These are phyloP conservation scores for Paralvinella palmiformis DNA, from an alignment of 1,140 invertebrate genomes.

Conservation along the genomic window DNA sequence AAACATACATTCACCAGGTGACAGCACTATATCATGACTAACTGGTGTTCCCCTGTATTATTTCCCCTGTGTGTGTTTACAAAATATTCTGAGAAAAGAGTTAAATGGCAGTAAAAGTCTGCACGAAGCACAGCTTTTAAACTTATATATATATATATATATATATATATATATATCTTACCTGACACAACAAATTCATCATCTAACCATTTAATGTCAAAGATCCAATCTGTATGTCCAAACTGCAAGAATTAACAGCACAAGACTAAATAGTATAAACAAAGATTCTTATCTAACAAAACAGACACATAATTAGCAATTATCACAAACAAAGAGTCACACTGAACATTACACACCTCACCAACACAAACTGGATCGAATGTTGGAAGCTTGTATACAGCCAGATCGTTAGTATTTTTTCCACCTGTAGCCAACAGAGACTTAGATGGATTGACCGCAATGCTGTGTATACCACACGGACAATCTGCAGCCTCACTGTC, in stretches of 20 bases:
- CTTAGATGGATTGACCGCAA: slow-evolving; percentile 88
- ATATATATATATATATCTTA: no score
- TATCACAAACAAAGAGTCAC: not conserved
- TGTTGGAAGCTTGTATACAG: slow-evolving; percentile 85
- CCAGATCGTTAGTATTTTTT: slow-evolving; percentile 85
- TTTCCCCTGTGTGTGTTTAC: no score
- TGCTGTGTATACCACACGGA: slow-evolving; percentile 78
- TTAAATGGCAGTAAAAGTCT: no score
- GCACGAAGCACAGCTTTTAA: no score
- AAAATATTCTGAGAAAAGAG: no score
- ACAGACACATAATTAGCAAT: not conserved
- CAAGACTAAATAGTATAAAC: not conserved
- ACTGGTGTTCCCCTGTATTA: no score
- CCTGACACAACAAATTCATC: slow-evolving; percentile 92
- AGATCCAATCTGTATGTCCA: slow-evolving; percentile 89
- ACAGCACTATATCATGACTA: no score
- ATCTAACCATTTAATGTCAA: slow-evolving; percentile 93
- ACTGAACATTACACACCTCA: slow-evolving; percentile 55
- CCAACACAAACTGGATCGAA: slow-evolving; percentile 92
- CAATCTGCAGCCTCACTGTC: slow-evolving; percentile 40
- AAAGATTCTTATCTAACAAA: not conserved
- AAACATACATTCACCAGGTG: no score
- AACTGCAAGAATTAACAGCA: slow-evolving; percentile 46
- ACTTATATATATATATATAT: no score
- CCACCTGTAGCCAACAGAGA: slow-evolving; percentile 87